A percentile compares a stretch with the other conserved stretches of the same genome.
Evolutionary conservation across 1,140 invertebrate species (phyloP).

Genomic region (Temnothorax curvispinosus): DNA sequence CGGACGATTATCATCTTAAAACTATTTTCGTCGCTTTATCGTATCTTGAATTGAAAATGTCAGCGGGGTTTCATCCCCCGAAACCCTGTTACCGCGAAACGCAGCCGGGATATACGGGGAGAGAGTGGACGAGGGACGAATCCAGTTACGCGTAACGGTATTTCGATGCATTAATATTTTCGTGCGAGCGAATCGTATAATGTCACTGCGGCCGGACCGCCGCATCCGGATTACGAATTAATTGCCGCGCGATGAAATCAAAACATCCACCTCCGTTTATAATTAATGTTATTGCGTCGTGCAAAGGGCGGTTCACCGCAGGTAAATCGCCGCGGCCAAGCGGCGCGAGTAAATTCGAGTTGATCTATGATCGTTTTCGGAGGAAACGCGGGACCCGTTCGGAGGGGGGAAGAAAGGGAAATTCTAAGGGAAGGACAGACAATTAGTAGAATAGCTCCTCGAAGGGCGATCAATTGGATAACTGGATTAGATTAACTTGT

Average conservation of each 20-base stretch:
- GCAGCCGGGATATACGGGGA: not conserved
- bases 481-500: slow-evolving; percentile 81
- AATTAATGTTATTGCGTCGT: slow-evolving; percentile 75
- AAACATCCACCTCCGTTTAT: slow-evolving; percentile 75
- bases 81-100: slow-evolving; percentile 50
- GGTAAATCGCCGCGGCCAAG: slow-evolving; percentile 70
- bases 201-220: slow-evolving; percentile 73
- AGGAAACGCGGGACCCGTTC: not conserved
- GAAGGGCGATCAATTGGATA: slow-evolving; percentile 81
- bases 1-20: slow-evolving; percentile 14
- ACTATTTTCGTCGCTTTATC: not conserved
- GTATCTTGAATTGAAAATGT: slow-evolving; percentile 51
- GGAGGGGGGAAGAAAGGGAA: not conserved
- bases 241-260: slow-evolving; percentile 74
- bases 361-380: slow-evolving; percentile 68
- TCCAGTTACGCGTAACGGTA: slow-evolving; percentile 73
- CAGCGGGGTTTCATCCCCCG: slow-evolving; percentile 35
- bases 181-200: slow-evolving; percentile 74
- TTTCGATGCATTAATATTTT: slow-evolving; percentile 75
- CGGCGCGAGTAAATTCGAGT: slow-evolving; percentile 69
- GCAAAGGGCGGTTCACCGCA: slow-evolving; percentile 74
- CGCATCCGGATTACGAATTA: slow-evolving; percentile 75
- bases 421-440: slow-evolving; percentile 75
- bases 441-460: slow-evolving; percentile 81
- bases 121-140: slow-evolving; percentile 17